Conservation (phyloP, 2,113 vertebrate genomes). For the Bolborhynchus lineola region DNA sequence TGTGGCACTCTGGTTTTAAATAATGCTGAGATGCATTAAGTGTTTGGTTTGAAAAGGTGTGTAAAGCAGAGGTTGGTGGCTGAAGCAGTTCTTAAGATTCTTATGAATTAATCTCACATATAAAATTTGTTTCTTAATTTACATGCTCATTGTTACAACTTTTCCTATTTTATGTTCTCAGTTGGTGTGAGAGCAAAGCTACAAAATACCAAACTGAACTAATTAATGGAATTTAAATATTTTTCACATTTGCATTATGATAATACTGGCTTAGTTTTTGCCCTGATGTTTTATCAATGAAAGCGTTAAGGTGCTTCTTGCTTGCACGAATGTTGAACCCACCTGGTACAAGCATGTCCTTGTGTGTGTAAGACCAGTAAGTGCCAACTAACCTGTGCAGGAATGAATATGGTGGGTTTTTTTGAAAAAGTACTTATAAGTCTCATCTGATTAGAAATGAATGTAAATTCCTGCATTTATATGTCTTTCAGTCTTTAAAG, state of each 20-base stretch:
- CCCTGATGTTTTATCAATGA: neutral
- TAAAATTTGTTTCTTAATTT: neutral
- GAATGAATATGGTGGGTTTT: neutral
- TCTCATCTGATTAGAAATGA: neutral
- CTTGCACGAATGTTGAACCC: neutral
- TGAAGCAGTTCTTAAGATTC: neutral
- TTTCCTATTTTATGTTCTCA: neutral
- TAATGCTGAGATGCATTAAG: neutral
- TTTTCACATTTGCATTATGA: neutral
- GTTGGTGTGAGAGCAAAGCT: neutral
- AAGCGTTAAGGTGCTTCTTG: neutral
- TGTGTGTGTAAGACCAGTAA: neutral
- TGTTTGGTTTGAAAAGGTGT: neutral
- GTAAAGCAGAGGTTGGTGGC: neutral
- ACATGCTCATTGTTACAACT: neutral
- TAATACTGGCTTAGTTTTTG: neutral
- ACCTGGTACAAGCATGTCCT: rapidly evolving
- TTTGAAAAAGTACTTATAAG: neutral
- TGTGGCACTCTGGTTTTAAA: neutral
- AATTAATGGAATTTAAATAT: neutral
- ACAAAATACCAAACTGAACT: neutral
- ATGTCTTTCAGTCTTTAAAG: neutral
- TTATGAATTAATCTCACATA: neutral
- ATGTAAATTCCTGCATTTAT: neutral
- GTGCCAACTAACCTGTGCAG: neutral